Conservation (phyloP, 2,888 invertebrate genomes). For the Tortricodes alternella region DNA sequence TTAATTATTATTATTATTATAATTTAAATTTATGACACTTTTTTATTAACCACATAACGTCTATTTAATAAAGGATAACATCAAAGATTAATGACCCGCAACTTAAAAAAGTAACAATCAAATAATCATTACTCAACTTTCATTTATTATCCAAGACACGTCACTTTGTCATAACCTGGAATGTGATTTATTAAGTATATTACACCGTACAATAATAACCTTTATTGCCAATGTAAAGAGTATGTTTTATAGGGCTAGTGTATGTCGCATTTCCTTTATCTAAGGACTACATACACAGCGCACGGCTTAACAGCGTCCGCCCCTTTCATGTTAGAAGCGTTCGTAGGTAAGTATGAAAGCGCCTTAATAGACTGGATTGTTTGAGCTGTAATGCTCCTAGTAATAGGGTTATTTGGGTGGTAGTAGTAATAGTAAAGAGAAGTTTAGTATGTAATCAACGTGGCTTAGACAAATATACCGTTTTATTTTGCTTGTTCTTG, state of each 20-base stretch:
- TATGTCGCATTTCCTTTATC: conserved; percentile 9
- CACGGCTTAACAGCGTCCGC: conserved; percentile 21
- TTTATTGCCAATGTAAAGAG: background rate
- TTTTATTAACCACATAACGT: background rate
- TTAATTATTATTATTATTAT: too few species aligned
- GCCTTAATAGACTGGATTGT: conserved; percentile 22
- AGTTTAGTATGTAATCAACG: conserved; percentile 10
- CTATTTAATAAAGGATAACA: conserved; percentile 1
- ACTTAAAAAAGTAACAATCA: conserved; percentile 3
- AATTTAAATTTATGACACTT: background rate
- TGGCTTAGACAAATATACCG: background rate
- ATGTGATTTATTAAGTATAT: background rate
- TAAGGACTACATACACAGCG: background rate
- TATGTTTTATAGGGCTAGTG: background rate
- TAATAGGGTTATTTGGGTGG: conserved; percentile 16
- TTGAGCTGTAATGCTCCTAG: conserved; percentile 4
- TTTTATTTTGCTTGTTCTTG: background rate
- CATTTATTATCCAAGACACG: background rate
- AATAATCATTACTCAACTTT: conserved; percentile 2
- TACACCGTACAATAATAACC: background rate
- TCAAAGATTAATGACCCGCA: conserved; percentile 6
- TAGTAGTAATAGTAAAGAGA: conserved; percentile 3
- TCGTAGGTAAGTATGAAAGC: conserved; percentile 29
- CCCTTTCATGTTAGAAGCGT: conserved; percentile 21
- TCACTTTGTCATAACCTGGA: background rate